These are phyloP conservation scores for Drosophila multiciliata DNA, from an alignment of 2,888 invertebrate species.

Conservation along the genomic window DNA sequence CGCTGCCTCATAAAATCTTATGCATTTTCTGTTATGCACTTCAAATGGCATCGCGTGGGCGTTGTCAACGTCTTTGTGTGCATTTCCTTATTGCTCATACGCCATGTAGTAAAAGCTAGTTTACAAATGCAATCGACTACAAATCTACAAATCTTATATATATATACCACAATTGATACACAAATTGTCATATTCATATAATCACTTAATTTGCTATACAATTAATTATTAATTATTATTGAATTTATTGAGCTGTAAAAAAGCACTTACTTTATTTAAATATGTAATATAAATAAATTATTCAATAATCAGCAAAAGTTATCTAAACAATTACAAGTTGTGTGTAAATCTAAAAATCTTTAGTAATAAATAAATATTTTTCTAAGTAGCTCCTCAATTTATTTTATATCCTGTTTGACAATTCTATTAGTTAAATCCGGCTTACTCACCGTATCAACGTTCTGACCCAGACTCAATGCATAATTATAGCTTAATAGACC, in stretches of 20 bases:
- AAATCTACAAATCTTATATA: constrained; percentile 1
- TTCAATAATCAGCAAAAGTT: background rate
- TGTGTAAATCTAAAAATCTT: background rate
- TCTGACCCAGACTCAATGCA: constrained; percentile 23
- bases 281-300: background rate
- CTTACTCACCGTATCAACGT: background rate
- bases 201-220: background rate
- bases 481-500: constrained; percentile 51
- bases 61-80: constrained; percentile 44
- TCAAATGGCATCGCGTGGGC: constrained; percentile 50
- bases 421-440: background rate
- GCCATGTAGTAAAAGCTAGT: constrained; percentile 44
- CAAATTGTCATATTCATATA: background rate
- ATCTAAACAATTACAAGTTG: background rate
- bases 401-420: background rate
- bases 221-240: no score
- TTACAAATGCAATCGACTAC: constrained; percentile 24
- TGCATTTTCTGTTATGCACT: constrained; percentile 44
- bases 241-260: background rate
- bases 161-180: background rate
- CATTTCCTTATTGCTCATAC: constrained; percentile 74
- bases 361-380: background rate
- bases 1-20: constrained; percentile 52
- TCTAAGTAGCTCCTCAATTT: background rate
- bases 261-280: background rate